Base-by-base conservation (phyloP, 2,888 invertebrate genomes). In the Hecatera dysodea region DNA sequence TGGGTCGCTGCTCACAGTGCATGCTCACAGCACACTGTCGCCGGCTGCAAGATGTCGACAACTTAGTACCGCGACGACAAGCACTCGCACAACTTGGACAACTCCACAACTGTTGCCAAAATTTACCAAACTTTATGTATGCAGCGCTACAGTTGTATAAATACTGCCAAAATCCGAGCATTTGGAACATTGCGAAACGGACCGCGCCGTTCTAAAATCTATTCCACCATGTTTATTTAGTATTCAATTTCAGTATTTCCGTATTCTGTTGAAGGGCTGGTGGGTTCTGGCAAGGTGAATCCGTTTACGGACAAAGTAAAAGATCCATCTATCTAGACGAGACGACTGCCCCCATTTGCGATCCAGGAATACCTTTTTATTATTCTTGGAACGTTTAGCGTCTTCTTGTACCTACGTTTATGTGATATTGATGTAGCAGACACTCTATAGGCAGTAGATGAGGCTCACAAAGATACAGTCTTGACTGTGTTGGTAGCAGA, bases 71-170 rank as follows among this genome's bases (percentile, higher is more conserved):
- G 68, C 60, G 65, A 39, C 67, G 67, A 68, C 70, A 70, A 75
- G 74, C 57, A 46, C 81, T 72, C 70, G 67, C 63, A 44, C 48
- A 42, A 81, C 52, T 83, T 72, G 61, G 33, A 71, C 69, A 71
- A 70, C 68, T 82, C 56, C 68, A 48, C 72, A 71, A 84, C 82
- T 80, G 84, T 72, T 84, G 82, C 82, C 83, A 81, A 83, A 74
- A 79, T 80, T 33, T 57, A 64, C 65, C 64, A 50, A 75, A 84
- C 70, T 84, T 84, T 74, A 75, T 78, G 60, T 59, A 71, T 69
- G 71, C 68, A 59, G 48, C 61, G 56, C 73, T 70, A 59, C 57
- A 64, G 62, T 73, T 66, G 71, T 81, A 70, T 67, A 67, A 74
- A 74, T 74, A 72, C 50, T 73, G 67, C 69, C 76, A 68, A 66